Evolutionary conservation across 2,113 vertebrate species (phyloP), one percentile per base, ranked within the genome.

Genomic region (Gymnorhina tibicen): DNA sequence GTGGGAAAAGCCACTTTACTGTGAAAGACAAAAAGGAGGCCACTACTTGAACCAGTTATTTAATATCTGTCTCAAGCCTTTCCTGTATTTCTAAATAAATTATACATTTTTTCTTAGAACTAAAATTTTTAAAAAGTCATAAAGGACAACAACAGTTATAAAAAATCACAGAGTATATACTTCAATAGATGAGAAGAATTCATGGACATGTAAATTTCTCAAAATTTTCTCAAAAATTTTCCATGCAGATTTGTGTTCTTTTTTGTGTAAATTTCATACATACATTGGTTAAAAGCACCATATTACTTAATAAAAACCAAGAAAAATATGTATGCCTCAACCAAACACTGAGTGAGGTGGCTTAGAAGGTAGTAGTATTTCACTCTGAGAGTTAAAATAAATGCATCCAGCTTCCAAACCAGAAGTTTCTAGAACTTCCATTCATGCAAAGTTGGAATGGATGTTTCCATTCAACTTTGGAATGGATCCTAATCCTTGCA

Each of bases 211-310:
- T 21, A 10, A 17, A 1, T 9, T 85, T 49, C 74, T 89, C 7
- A 28, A 28, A 44, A 27, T 37, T 59, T 59, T 37, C 37, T 52
- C 23, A 33, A 52, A 81, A 50, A 18, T 13, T 37, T 30, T 21
- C 5, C 8, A 30, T 11, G 15, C 2, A 62, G 1, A 3, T 58
- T 58, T 32, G 3, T 33, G 6, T 1, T 8, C 0, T 13, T 53
- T 32, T 49, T 37, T 39, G 8, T 46, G 12, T 53, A n/a, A 52
- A 68, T 28, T 46, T 72, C 24, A 21, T 37, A 32, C 2, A 16
- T 15, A 4, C 24, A 11, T 59, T 59, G 67, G 5, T 60, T 53
- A 64, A 79, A 64, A 83, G 37, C 6, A 52, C 1, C 2, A 14
- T 4, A 10, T 19, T 44, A 27, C 3, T n/a, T 26, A 46, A 69